phyloP scores from a whole-genome alignment of 2,113 vertebrate species.

The Saiga tatarica region DNA sequence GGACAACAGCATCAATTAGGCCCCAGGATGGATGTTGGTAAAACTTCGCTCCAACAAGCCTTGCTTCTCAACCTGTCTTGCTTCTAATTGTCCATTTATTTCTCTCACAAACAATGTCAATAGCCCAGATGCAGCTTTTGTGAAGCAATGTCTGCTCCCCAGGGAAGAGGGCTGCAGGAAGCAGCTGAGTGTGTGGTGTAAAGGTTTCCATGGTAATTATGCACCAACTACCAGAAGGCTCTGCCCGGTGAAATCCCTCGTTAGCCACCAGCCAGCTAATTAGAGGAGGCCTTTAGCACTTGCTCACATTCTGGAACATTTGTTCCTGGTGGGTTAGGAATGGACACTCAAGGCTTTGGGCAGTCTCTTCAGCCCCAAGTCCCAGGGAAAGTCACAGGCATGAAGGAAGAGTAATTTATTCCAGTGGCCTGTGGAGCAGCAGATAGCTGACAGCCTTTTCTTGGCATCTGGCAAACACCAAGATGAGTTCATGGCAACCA shows the following conservation, averaged over 20 bases:
- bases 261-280: conserved; percentile 58
- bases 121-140: conserved; percentile 16
- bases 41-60: conserved; percentile 58
- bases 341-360: neutral
- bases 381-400: neutral
- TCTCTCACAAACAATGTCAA: conserved; percentile 57
- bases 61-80: conserved; percentile 39
- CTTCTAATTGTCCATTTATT: conserved; percentile 74
- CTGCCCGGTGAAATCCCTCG: conserved; percentile 34
- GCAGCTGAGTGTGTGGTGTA: neutral
- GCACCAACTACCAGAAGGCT: neutral
- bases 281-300: conserved; percentile 50
- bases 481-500: neutral
- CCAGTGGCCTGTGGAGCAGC: neutral
- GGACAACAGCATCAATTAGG: conserved; percentile 56
- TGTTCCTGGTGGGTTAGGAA: conserved; percentile 6
- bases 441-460: neutral
- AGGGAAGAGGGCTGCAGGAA: neutral
- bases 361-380: neutral
- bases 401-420: neutral
- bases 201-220: conserved; percentile 65
- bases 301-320: neutral
- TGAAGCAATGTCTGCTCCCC: neutral
- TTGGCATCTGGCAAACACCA: neutral
- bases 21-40: conserved; percentile 51